Evolutionary conservation across 2,888 invertebrate species (phyloP).

Genomic region (Liodrosophila aerea): DNA sequence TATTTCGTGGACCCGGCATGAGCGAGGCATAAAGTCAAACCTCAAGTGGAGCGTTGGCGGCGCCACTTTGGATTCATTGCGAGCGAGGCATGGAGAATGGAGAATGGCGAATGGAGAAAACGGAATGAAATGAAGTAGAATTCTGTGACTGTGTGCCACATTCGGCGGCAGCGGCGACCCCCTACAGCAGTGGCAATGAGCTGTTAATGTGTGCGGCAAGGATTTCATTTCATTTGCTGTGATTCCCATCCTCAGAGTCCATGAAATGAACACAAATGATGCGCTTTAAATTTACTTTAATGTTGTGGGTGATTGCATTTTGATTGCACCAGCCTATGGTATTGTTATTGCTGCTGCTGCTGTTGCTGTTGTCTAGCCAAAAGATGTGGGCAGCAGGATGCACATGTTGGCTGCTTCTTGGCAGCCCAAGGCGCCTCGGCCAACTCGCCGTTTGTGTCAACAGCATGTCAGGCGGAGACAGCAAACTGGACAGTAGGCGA

Average conservation of each 20-base stretch:
- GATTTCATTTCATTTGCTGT: conserved; percentile 69
- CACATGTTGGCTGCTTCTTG: conserved; percentile 48
- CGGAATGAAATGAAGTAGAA: too few species aligned
- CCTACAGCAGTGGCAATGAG: conserved; percentile 80
- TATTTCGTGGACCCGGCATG: conserved; percentile 67
- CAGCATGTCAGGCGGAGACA: conserved; percentile 76
- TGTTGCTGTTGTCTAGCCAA: conserved; percentile 21
- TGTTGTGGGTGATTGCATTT: conserved; percentile 78
- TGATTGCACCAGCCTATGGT: conserved; percentile 52
- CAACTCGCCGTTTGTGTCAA: conserved; percentile 77
- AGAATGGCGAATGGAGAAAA: background rate
- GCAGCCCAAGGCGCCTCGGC: conserved; percentile 60
- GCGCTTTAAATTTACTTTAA: conserved; percentile 67
- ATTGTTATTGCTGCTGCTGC: conserved; percentile 4
- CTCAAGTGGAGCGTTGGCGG: conserved; percentile 67
- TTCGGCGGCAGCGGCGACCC: conserved; percentile 62
- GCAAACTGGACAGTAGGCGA: conserved; percentile 68
- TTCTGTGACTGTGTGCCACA: conserved; percentile 13
- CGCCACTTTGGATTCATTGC: conserved; percentile 63
- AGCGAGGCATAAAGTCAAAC: conserved; percentile 20
- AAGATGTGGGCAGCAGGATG: conserved; percentile 58
- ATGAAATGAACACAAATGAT: conserved; percentile 34
- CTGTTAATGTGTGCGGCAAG: conserved; percentile 79
- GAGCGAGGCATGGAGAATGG: conserved; percentile 13
- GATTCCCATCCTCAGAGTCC: too few species aligned